These are phyloP conservation scores for Trichechus manatus DNA, from an alignment of 2,113 vertebrate species.

Conservation along the genomic window DNA sequence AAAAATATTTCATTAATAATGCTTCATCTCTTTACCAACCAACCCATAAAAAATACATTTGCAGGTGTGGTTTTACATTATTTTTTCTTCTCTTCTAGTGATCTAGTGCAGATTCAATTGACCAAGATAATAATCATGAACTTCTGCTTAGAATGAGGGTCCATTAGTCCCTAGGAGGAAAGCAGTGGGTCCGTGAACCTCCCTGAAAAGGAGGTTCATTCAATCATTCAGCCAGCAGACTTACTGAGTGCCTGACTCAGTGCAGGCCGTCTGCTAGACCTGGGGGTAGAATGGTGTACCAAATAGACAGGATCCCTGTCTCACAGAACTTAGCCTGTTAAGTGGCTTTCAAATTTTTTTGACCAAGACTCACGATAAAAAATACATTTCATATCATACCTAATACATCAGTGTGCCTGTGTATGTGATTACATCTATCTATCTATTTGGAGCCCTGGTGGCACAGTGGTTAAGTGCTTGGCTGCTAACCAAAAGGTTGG, in stretches of 20 bases:
- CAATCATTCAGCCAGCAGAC: neutral
- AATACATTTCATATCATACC: constrained; percentile 3
- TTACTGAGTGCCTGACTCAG: neutral
- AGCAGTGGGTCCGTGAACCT: neutral
- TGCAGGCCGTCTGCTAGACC: neutral
- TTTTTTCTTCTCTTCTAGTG: constrained; percentile 58
- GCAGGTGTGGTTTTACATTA: constrained; percentile 9
- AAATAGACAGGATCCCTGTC: constrained; percentile 14
- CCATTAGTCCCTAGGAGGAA: neutral
- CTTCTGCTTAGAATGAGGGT: constrained; percentile 19
- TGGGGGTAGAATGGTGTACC: neutral
- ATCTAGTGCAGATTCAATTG: neutral
- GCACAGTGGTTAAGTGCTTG: too few relatives aligned
- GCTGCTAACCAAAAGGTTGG: too few relatives aligned
- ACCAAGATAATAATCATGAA: constrained; percentile 48
- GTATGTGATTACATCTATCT: neutral
- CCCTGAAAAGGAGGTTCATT: neutral
- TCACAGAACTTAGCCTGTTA: constrained; percentile 5
- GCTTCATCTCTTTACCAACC: neutral
- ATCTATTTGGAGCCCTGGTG: neutral
- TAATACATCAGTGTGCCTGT: neutral
- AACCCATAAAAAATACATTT: neutral
- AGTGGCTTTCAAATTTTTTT: constrained; percentile 15
- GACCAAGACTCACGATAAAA: constrained; percentile 45
- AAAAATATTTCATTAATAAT: constrained; percentile 12